These are phyloP conservation scores for Dicycla oo DNA, from an alignment of 2,888 invertebrate genomes.

Conservation along the genomic window DNA sequence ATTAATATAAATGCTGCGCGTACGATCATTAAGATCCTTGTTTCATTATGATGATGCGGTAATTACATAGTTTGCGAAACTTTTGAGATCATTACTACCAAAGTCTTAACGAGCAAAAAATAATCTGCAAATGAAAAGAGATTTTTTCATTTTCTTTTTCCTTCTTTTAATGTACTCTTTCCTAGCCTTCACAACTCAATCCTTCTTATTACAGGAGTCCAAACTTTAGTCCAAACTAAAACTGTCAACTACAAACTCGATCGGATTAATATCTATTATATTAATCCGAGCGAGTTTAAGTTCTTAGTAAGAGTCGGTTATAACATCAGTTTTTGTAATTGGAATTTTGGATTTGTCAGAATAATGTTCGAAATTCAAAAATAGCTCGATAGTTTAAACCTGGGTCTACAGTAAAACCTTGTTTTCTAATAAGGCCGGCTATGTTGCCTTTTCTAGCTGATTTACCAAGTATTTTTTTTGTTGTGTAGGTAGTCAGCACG, in stretches of 20 bases:
- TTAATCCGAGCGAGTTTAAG: neutral
- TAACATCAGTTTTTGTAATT: neutral
- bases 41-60: slow-evolving; percentile 37
- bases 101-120: slow-evolving; percentile 22
- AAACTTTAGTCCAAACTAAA: neutral
- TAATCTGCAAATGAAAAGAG: neutral
- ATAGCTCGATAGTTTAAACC: neutral
- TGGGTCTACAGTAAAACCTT: neutral
- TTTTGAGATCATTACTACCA: slow-evolving; percentile 34
- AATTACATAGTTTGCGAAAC: slow-evolving; percentile 46
- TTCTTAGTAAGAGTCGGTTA: neutral
- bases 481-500: no score
- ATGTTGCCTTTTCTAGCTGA: neutral
- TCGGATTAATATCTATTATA: no score
- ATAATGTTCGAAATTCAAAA: neutral
- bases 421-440: neutral
- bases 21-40: slow-evolving; percentile 47
- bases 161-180: neutral
- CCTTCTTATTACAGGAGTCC: neutral
- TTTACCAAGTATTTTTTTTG: neutral
- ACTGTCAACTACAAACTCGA: no score
- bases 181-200: neutral
- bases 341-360: neutral
- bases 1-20: slow-evolving; percentile 43
- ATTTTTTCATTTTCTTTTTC: neutral